Evolutionary conservation across 2,797 vertebrate genomes (phyloP).

Genomic region (Danio albolineatus): DNA sequence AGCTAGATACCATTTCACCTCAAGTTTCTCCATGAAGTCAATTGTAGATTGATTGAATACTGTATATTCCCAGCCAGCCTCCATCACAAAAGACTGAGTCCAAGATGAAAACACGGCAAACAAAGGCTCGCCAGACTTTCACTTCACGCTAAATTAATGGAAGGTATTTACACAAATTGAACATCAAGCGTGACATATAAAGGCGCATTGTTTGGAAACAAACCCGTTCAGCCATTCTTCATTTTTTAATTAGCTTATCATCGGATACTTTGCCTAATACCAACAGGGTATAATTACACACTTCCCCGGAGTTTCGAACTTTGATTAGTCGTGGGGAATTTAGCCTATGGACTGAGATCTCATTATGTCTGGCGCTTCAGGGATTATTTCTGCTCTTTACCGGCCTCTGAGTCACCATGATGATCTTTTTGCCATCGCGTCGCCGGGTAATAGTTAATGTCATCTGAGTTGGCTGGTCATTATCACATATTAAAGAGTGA

Average conservation of each 20-base stretch:
- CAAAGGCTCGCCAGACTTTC: slow-evolving; percentile 33
- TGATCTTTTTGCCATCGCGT: slow-evolving; percentile 2
- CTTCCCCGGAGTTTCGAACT: slow-evolving; percentile 45
- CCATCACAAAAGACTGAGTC: slow-evolving; percentile 21
- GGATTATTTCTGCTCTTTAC: slow-evolving; percentile 34
- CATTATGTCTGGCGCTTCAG: slow-evolving; percentile 38
- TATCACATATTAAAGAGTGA: not conserved
- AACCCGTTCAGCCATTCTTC: slow-evolving; percentile 43
- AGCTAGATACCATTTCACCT: not conserved
- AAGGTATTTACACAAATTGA: slow-evolving; percentile 54
- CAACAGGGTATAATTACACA: slow-evolving; percentile 57
- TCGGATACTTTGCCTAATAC: slow-evolving; percentile 53
- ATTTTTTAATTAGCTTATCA: slow-evolving; percentile 61
- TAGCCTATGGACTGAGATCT: slow-evolving; percentile 38
- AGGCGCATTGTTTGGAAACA: slow-evolving; percentile 49
- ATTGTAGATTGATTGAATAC: no score
- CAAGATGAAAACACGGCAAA: slow-evolving; percentile 26
- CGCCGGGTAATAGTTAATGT: slow-evolving; percentile 15
- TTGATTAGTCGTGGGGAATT: slow-evolving; percentile 45
- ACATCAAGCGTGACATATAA: slow-evolving; percentile 52
- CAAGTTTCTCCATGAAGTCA: no score
- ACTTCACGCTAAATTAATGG: slow-evolving; percentile 44
- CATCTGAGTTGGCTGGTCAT: slow-evolving; percentile 2
- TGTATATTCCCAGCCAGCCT: not conserved
- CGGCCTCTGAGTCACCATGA: slow-evolving; percentile 12